Evolutionary conservation across 2,888 invertebrate species (phyloP).

Genomic region (Dynastes hyllus): DNA sequence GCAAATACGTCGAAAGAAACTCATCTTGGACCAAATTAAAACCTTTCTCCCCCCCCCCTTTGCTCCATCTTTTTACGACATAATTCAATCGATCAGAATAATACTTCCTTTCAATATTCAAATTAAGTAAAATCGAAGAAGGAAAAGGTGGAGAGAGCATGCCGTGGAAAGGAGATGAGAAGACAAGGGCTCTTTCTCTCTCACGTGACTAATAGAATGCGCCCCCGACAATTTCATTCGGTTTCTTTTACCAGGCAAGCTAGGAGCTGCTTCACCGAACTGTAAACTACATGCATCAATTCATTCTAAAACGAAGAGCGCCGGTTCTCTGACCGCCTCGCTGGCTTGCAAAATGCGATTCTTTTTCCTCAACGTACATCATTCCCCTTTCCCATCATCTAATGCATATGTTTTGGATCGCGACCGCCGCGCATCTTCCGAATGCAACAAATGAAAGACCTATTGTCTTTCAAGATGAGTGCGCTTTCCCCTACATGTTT

Average conservation of each 20-base stretch:
- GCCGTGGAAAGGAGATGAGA: not conserved
- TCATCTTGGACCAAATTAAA: conserved; percentile 32
- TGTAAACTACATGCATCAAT: conserved; percentile 44
- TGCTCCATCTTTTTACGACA: conserved; percentile 9
- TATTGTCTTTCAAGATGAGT: conserved; percentile 16
- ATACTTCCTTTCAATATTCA: conserved; percentile 38
- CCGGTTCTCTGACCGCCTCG: not conserved
- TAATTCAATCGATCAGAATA: conserved; percentile 30
- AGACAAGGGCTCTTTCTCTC: not conserved
- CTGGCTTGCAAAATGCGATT: not conserved
- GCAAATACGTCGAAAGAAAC: not conserved
- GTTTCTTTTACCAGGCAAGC: conserved; percentile 1
- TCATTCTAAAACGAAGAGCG: conserved; percentile 20
- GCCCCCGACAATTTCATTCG: not conserved
- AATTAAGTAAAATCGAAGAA: conserved; percentile 33
- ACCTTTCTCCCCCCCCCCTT: not conserved
- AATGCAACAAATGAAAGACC: not conserved
- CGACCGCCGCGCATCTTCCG: not conserved
- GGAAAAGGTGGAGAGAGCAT: not conserved
- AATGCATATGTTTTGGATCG: conserved; percentile 22
- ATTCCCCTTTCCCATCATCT: conserved; percentile 11
- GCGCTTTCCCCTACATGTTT: not conserved
- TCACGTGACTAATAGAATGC: not conserved
- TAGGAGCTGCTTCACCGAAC: conserved; percentile 27
- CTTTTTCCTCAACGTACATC: not conserved